Evolutionary conservation across 2,888 invertebrate genomes (phyloP), one percentile per base, ranked within the genome.

Genomic region (Nymphalis polychloros): DNA sequence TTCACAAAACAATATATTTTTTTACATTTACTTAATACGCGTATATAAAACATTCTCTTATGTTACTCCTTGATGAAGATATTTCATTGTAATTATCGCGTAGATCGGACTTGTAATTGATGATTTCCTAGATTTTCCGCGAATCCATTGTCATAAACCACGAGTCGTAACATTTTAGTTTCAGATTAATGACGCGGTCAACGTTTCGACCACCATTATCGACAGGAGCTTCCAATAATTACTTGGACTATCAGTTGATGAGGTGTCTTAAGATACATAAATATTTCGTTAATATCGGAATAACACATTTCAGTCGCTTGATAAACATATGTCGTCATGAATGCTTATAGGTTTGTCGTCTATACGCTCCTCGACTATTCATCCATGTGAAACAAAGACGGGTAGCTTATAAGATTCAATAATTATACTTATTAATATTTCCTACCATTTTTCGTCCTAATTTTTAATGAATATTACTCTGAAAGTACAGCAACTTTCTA

Each of bases 181-280:
- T 31, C 31, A 31, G 27, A 31, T 55, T 55, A 17, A 31, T 31
- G 17, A 55, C 27, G 8, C 53, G 53, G 31, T 16, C 27, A 31
- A 7, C 31, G 31, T 31, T 31, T 31, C 27, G 7, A 55, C 31
- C 6, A 1, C 52, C 16, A 23, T 23, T 52, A 55, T 8, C 8
- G n/a, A 31, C 27, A 53, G 53, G 27, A 17, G 27, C 53, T 31
- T 53, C 53, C 17, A 53, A 55, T 55, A 31, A 55, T 55, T 27
- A 31, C 53, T 6, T 17, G 8, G 31, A 55, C 8, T 31, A 27
- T 31, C 8, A 27, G 17, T 23, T 55, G n/a, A 55, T 17, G 17
- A 55, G 23, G 7, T 31, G n/a, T 8, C 27, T 6, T 7, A 53
- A 27, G 53, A 27, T 53, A 6, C 27, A 16, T 4, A 13, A 4